phyloP scores from a whole-genome alignment of 92 coral and sea anemone species.

The Isaurus tuberculatus region DNA sequence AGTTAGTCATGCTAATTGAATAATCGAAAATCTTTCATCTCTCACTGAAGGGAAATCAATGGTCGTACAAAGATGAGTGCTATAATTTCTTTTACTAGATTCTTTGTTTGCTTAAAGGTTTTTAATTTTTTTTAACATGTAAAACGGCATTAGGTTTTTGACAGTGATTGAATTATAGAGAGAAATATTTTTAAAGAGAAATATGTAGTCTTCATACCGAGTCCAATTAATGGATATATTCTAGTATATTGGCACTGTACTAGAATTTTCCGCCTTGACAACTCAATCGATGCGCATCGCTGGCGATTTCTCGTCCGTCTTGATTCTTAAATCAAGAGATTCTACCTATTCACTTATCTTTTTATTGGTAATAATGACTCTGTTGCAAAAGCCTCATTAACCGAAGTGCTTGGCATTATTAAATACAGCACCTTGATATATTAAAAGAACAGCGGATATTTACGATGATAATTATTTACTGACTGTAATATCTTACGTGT shows the following conservation, averaged over 20 bases:
- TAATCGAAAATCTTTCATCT: neutral
- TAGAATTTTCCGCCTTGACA: slow-evolving; percentile 8
- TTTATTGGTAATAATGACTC: neutral
- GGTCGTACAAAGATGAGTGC: too few species aligned
- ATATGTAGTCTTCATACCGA: neutral
- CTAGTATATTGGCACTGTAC: too few species aligned
- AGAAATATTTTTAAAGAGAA: slow-evolving; percentile 4
- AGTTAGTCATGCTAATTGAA: neutral
- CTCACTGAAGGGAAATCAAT: neutral
- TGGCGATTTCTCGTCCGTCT: neutral
- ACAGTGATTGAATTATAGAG: neutral
- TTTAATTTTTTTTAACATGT: neutral
- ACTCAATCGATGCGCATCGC: neutral
- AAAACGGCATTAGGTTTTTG: neutral
- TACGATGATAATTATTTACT: neutral
- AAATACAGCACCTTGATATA: neutral
- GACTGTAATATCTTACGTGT: neutral
- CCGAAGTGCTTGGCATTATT: neutral
- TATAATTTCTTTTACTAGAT: too few species aligned
- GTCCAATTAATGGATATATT: too few species aligned
- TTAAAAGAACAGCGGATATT: neutral
- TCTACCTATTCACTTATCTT: neutral
- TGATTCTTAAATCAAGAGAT: neutral
- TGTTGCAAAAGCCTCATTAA: neutral
- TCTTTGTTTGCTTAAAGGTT: neutral